Base-by-base conservation (phyloP, 2,888 invertebrate species). In the Liopterus haemorrhoidalis region DNA sequence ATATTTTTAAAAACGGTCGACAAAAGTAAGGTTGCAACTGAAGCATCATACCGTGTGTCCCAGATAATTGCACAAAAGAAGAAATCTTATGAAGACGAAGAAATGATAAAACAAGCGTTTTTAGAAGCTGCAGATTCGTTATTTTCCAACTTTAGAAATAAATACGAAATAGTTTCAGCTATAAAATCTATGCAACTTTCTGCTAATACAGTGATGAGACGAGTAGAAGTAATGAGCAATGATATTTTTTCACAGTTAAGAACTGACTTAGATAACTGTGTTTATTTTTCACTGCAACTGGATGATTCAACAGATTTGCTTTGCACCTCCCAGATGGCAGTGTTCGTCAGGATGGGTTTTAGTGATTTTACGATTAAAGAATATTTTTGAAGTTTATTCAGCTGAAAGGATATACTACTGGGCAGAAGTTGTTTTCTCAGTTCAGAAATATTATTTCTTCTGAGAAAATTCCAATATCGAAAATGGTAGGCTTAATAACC, bases 131-230 rank as follows among this genome's bases (percentile, higher is more conserved):
- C 32, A 9, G 48, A 45, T 46, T 16, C 25, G 11, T 35, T 46
- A 22, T 44, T 50, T 49, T n/a, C n/a, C 19, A 43, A 41, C 42
- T 52, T 53, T 49, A 41, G 22, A 33, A 53, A 53, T 41, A 53
- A 52, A 49, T 33, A 38, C 28, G 46, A 52, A 39, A 51, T 52
- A 39, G 32, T 48, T 12, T 52, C 49, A 35, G 47, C 49, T 35
- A 52, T 52, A 39, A 36, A 51, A 49, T 42, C 44, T 27, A 31
- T 48, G 22, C 49, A 49, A 46, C 43, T 49, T 30, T 52, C 51
- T 41, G 27, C 19, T 37, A 49, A 44, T 21, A 50, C 48, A 32
- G 35, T 39, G 16, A 50, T 38, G 38, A 27, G 30, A 27, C 28
- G 38, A 9, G 28, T 12, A 38, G 41, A 41, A 41, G n/a, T 20